These are phyloP conservation scores for Pangasianodon hypophthalmus DNA, from an alignment of 2,113 vertebrate species.

Conservation along the genomic window DNA sequence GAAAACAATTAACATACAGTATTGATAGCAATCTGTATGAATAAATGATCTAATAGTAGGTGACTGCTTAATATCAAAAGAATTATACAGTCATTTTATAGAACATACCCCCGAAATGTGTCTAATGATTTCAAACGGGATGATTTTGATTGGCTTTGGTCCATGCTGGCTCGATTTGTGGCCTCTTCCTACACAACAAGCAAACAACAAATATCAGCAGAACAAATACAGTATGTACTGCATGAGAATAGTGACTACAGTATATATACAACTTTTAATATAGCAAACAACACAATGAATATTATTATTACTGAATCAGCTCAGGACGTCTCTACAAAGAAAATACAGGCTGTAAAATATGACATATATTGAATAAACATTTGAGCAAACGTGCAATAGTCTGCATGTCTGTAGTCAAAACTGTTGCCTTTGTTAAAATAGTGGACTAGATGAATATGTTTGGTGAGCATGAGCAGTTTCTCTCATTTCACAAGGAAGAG, in stretches of 20 bases:
- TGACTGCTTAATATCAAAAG: neutral
- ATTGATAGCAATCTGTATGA: conserved; percentile 40
- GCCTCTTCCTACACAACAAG: conserved; percentile 40
- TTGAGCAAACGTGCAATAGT: neutral
- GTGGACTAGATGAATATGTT: conserved; percentile 13
- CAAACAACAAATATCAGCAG: neutral
- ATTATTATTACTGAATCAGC: neutral
- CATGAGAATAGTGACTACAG: neutral
- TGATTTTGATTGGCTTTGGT: conserved; percentile 52
- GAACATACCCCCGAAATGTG: conserved; percentile 72
- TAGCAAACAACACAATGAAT: neutral
- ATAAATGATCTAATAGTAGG: neutral
- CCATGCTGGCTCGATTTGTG: conserved; percentile 4
- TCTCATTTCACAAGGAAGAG: conserved; percentile 49
- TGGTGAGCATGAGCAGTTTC: conserved; percentile 34
- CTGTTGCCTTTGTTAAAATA: conserved; percentile 25
- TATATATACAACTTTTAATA: neutral
- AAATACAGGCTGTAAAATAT: neutral
- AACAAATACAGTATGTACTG: neutral
- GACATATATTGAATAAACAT: neutral
- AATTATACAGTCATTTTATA: conserved; percentile 37
- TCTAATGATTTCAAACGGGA: conserved; percentile 69
- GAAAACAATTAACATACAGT: conserved; percentile 54
- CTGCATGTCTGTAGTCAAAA: neutral
- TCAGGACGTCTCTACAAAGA: neutral